Base-by-base conservation (phyloP, 2,888 invertebrate genomes). In the Syrphus vitripennis region DNA sequence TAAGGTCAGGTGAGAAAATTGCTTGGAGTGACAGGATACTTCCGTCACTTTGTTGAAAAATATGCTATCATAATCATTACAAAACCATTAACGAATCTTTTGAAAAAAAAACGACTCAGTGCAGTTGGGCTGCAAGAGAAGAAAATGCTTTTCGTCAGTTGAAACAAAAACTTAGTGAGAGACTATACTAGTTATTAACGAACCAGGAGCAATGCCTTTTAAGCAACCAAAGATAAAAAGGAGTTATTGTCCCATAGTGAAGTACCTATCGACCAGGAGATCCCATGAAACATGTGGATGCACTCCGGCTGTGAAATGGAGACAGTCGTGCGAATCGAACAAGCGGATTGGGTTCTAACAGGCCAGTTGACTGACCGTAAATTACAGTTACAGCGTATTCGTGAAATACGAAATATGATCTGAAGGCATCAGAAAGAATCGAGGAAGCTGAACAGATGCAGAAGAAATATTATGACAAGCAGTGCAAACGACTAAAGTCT, bases 251-350 rank as follows among this genome's bases (percentile, higher is more conserved):
- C 90, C 1, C 59, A 90, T 70, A 88, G 88, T 91, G 0, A 86
- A 89, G 29, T 89, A 90, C n/a, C n/a, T n/a, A n/a, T 59, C 65
- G 90, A 45, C 86, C 89, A 6, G 90, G 90, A 0, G 37, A 72
- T 2, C 88, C 81, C 61, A 90, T 91, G 90, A 70, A 78, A 9
- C 90, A 90, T 87, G 90, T 88, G 9, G 89, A 90, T 82, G 88
- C 89, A 6, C 59, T 90, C 88, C 0, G 31, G 12, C 29, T 1
- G 19, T 6, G 12, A 26, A 37, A n/a, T 69, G 4, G 63, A 37
- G 2, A n/a, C 7, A 5, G 26, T 72, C 1, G n/a, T 5, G 55
- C 26, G 24, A 29, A 26, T n/a, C 29, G 55, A 29, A 9, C 55
- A 55, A 16, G 26, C 29, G 5, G 55, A 55, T 55, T 55, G 55